Percentiles rank a stretch among this genome's conserved stretches.
phyloP scores from a whole-genome alignment of 2,797 vertebrate genomes.

The Sciurus vulgaris region DNA sequence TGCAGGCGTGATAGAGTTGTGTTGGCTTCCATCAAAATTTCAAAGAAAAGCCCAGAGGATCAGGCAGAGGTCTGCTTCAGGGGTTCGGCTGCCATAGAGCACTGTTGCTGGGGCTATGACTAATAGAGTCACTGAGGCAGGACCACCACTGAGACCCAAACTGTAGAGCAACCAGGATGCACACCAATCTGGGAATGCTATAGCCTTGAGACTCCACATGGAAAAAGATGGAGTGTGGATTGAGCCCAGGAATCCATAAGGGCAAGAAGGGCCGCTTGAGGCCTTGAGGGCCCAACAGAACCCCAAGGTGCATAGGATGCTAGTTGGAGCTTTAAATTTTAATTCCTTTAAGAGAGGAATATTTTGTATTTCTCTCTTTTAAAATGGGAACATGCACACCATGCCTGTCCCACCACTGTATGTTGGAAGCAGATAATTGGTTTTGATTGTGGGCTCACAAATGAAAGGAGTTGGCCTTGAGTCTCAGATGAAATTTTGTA shows the following conservation, averaged over 20 bases:
- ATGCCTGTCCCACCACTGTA: not conserved
- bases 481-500: not conserved
- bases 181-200: not conserved
- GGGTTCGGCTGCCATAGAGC: too few species aligned
- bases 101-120: not conserved
- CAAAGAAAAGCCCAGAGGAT: not conserved
- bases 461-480: not conserved
- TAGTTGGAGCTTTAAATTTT: not conserved
- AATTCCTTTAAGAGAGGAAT: too few species aligned
- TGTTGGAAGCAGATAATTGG: not conserved
- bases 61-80: not conserved
- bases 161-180: not conserved
- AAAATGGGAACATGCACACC: not conserved
- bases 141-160: not conserved
- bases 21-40: not conserved
- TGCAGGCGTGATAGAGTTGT: not conserved
- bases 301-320: not conserved
- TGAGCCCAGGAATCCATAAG: not conserved
- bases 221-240: not conserved
- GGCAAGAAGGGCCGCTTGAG: too few species aligned
- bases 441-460: not conserved
- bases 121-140: not conserved
- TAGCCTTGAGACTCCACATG: not conserved
- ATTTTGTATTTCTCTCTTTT: too few species aligned
- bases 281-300: not conserved